Base-by-base conservation (phyloP, 2,113 vertebrate species). In the Hipposideros armiger region DNA sequence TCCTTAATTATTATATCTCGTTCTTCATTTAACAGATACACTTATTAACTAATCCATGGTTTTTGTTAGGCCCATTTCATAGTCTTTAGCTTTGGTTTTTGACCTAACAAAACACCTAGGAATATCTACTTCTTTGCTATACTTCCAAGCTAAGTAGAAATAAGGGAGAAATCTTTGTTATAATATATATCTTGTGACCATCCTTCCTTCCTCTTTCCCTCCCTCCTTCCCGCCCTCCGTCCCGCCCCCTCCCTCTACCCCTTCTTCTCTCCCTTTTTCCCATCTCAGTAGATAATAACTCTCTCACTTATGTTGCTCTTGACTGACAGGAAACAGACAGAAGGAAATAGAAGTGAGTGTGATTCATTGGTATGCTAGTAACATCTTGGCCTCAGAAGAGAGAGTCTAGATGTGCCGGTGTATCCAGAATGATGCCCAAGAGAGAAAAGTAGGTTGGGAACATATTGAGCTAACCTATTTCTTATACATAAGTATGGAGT, bases 1-100 rank as follows among this genome's bases (percentile, higher is more conserved):
- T 66, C 42, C 72, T 96, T 94, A 58, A 88, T 95, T 89, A 52
- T 88, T 88, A 70, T 78, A 54, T 76, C 97, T 91, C 83, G 69
- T 90, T 96, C 74, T 94, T 96, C 80, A 77, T 70, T 8, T 2
- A 96, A 95, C 92, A 86, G 80, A 87, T 87, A 87, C 40, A 91
- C 1, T 87, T 83, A 45, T 45, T 95, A 91, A 56, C 52, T 62
- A 81, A 77, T 87, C 14, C 30, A 15, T 72, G 58, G 24, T 32
- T 95, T 90, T 78, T 24, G 28, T 76, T 86, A 69, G 54, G 24
- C 15, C 69, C 28, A 15, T 73, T 88, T 91, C 73, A 54, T 40
- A 16, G 17, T 66, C 67, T 86, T 91, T 69, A 89, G 22, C 52
- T 78, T 90, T 88, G 67, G 47, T 32, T 90, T 97, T 86, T 91